phyloP scores from a whole-genome alignment of 2,113 vertebrate species.

The Nothoprocta perdicaria region DNA sequence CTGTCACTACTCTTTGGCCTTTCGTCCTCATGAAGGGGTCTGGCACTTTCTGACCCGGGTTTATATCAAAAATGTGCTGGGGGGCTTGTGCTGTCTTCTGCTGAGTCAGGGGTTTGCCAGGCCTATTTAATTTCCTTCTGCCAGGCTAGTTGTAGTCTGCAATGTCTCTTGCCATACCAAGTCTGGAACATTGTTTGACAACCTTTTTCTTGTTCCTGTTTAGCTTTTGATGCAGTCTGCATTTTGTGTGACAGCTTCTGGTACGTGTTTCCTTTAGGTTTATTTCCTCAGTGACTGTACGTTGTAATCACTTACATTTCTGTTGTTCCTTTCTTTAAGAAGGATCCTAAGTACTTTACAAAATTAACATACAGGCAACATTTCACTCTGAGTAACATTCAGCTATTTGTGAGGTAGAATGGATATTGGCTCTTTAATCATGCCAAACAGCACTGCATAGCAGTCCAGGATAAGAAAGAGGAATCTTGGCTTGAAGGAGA shows the following conservation, averaged over 20 bases:
- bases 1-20: not conserved
- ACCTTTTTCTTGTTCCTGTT: constrained; percentile 38
- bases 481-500: not conserved
- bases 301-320: constrained; percentile 5
- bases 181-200: constrained; percentile 43
- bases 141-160: constrained; percentile 7
- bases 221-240: constrained; percentile 15
- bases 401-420: not conserved
- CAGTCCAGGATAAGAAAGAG: not conserved
- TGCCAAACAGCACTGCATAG: not conserved
- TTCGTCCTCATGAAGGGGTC: not conserved
- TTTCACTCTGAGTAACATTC: not conserved
- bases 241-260: constrained; percentile 45
- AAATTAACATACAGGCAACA: constrained; percentile 30
- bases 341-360: constrained; percentile 26
- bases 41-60: not conserved
- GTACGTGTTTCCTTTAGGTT: constrained; percentile 36
- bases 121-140: constrained; percentile 41
- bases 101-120: constrained; percentile 32
- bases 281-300: constrained; percentile 3
- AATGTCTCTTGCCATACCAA: constrained; percentile 11
- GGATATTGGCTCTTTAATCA: constrained; percentile 21
- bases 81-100: not conserved
- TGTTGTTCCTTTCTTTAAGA: constrained; percentile 35
- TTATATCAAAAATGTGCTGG: not conserved